Evolutionary conservation across 2,888 invertebrate genomes (phyloP), one percentile per base, ranked within the genome.

Genomic region (Nephrotoma appendiculata): DNA sequence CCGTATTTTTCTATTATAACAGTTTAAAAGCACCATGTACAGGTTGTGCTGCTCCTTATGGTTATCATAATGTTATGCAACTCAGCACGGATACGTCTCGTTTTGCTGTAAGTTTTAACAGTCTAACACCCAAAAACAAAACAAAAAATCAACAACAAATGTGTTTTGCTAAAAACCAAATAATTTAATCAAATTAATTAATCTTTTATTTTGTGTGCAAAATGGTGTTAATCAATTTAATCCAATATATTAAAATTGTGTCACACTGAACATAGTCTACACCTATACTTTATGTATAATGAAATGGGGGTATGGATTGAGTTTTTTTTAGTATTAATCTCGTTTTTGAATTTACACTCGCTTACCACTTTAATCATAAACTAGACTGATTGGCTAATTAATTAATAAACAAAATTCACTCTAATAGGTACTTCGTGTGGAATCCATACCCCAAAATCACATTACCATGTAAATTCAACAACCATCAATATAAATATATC

Each of bases 1-100:
- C 19, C 71, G 7, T 71, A 71, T 71, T 71, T 71, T 71, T 71
- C 71, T 85, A 44, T 85, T 85, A 43, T 42, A 52, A 86, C 90
- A 96, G 96, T 92, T 93, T 96, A 91, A 91, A 91, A 89, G 94
- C 94, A 90, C 96, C 96, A 88, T 96, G 96, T 89, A 90, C 92
- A 86, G 94, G 94, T 88, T 99, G 99, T 93, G 98, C 96, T 88
- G 96, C 98, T 88, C 98, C 99, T 41, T 99, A 99, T 92, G 98
- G 99, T 89, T 99, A 96, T 93, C 95, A 95, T 91, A 97, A 99
- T 93, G 96, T 98, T 91, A 97, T 99, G 96, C 94, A 94, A 89
- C 94, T 99, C 89, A 97, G 96, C 90, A 94, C 94, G 89, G 95
- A 98, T 91, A 96, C 98, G 12, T 91, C 93, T 90, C 92, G 92